Evolutionary conservation across 2,113 vertebrate genomes (phyloP).

Genomic region (Myrmophylax atrothorax): DNA sequence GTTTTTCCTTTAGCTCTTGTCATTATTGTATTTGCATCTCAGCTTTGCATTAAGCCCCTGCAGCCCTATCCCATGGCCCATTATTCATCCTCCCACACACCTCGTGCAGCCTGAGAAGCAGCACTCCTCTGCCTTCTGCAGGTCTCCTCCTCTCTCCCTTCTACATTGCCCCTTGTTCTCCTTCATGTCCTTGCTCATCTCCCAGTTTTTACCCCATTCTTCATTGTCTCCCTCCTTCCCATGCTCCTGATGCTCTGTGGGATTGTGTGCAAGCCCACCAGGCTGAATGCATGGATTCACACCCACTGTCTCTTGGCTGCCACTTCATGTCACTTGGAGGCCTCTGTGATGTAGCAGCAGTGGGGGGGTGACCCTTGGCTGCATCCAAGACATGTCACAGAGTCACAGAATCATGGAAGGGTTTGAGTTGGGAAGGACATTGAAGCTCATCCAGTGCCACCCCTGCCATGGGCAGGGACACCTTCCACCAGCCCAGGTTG

Average conservation of each 20-base stretch:
- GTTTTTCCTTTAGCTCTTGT: constrained; percentile 7
- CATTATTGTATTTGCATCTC: constrained; percentile 4
- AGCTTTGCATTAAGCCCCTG: neutral
- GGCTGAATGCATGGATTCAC: no score
- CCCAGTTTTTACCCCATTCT: neutral
- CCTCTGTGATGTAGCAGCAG: neutral
- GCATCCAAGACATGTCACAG: neutral
- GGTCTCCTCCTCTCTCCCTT: neutral
- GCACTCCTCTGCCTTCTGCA: neutral
- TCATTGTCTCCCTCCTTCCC: neutral
- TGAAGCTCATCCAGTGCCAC: neutral
- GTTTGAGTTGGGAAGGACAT: neutral
- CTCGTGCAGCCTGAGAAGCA: neutral
- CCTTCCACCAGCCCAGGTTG: neutral
- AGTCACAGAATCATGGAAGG: neutral
- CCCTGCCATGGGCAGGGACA: neutral
- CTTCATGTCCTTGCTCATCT: neutral
- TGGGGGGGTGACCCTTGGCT: neutral
- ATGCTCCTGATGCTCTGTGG: neutral
- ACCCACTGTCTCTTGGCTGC: neutral
- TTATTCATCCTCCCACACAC: constrained; percentile 23
- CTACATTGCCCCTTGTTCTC: neutral
- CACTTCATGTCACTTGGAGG: neutral
- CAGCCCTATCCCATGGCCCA: neutral
- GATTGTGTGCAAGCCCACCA: accelerated